Evolutionary conservation across 2,113 vertebrate species (phyloP).

Genomic region (Phalacrocorax carbo): DNA sequence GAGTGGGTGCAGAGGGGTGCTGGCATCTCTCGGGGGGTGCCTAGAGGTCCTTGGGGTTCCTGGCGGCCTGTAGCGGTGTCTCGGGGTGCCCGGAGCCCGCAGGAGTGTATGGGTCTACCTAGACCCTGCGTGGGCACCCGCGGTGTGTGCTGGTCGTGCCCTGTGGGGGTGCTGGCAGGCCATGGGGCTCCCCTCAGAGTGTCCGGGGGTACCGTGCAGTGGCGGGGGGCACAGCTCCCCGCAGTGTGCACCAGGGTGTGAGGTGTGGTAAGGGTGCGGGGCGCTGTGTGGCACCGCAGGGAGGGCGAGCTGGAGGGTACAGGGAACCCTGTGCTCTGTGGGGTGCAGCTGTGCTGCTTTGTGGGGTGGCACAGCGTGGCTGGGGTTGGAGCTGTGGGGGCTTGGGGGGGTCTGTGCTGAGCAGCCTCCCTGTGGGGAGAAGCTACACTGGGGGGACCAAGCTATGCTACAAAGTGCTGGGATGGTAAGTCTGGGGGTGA

Average conservation of each 20-base stretch:
- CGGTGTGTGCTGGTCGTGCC: neutral
- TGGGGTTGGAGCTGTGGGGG: rapidly evolving
- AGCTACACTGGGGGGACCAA: rapidly evolving
- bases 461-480: rapidly evolving
- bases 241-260: neutral
- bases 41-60: neutral
- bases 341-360: neutral
- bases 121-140: neutral
- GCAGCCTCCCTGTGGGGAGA: neutral
- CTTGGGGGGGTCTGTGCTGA: neutral
- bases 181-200: rapidly evolving
- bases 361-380: neutral
- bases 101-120: too few species aligned
- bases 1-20: neutral
- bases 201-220: neutral
- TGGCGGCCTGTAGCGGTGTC: too few species aligned
- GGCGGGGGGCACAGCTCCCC: rapidly evolving
- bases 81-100: neutral
- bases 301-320: neutral
- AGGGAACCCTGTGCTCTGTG: rapidly evolving
- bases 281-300: neutral
- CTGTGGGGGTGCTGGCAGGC: neutral
- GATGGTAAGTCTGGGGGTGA: too few species aligned
- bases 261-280: neutral
- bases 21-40: neutral